Base-by-base conservation (phyloP, 2,113 vertebrate species). In the Phaethornis superciliosus region DNA sequence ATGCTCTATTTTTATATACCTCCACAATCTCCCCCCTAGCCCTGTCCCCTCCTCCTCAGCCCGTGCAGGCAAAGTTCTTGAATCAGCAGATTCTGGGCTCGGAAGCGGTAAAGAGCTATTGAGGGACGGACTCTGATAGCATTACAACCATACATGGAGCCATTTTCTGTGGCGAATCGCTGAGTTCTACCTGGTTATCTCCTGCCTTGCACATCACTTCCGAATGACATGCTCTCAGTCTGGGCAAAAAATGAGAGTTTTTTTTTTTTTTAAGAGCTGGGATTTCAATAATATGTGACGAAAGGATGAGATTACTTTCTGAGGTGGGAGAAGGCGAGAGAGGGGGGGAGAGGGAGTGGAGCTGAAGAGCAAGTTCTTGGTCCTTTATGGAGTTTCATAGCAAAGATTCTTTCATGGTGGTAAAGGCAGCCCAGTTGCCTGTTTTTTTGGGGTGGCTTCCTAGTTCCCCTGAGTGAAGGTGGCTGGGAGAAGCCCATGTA, bases 101-200 rank as follows among this genome's bases (percentile, higher is more conserved):
- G 6, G 93, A 93, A 98, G 97, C 96, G 16, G 97, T 97, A 97
- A 98, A 98, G 98, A 98, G 98, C 97, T 98, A 98, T 98, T 97
- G 97, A 98, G 98, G 97, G 97, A 96, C 80, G 81, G 97, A 88
- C 97, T 98, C 94, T 98, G 98, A 98, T 98, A 98, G 98, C 98
- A 98, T 98, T 98, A 98, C 96, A 94, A 98, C 97, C 98, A 98
- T 98, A 96, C 97, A 98, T 97, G 98, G 98, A 98, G 97, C 98
- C 98, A 98, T 98, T 98, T 98, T 98, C 98, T 98, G 98, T 98
- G 98, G 98, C 98, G 97, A 98, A 98, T 98, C 95, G 97, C 96
- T 98, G 98, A 98, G 98, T 98, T 98, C 98, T 98, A 98, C 98
- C 98, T 98, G 98, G 98, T 98, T 98, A 98, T 98, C 98, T 98